Percentiles rank a stretch among this genome's conserved stretches.
These are phyloP conservation scores for Reticulitermes speratus DNA, from an alignment of 1,140 invertebrate genomes.

Conservation along the genomic window DNA sequence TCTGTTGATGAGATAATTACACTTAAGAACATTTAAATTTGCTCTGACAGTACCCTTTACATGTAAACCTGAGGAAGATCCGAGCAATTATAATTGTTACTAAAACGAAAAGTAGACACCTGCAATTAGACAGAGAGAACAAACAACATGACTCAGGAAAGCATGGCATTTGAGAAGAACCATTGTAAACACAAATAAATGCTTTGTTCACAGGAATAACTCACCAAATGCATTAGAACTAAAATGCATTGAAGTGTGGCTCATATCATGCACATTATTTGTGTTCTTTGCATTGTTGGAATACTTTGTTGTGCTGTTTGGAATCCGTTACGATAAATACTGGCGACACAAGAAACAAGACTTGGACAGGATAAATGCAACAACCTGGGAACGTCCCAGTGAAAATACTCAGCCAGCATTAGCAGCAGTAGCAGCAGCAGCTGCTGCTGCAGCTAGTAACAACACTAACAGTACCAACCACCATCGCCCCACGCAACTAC, in stretches of 20 bases:
- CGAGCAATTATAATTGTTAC: too few relatives aligned
- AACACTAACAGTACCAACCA: not conserved
- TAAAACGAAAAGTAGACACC: too few relatives aligned
- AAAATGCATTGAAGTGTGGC: constrained; percentile 72
- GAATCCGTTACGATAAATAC: constrained; percentile 60
- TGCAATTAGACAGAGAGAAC: too few relatives aligned
- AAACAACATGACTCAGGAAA: too few relatives aligned
- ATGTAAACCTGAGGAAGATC: too few relatives aligned
- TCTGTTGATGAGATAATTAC: too few relatives aligned
- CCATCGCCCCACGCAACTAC: not conserved
- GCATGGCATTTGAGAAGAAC: too few relatives aligned
- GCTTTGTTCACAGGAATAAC: constrained; percentile 53
- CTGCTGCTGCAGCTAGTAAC: not conserved
- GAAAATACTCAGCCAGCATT: not conserved
- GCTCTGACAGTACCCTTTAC: too few relatives aligned
- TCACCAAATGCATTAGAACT: constrained; percentile 62
- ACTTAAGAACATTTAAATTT: too few relatives aligned
- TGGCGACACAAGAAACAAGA: constrained; percentile 56
- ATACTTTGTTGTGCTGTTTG: constrained; percentile 67
- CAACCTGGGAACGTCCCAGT: constrained; percentile 11
- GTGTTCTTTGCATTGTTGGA: constrained; percentile 71
- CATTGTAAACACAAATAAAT: too few relatives aligned
- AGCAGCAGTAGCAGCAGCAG: not conserved
- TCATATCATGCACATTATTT: constrained; percentile 69
- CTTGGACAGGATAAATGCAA: constrained; percentile 38